These are phyloP conservation scores for Callinectes sapidus DNA, from an alignment of 2,888 invertebrate species.

Conservation along the genomic window DNA sequence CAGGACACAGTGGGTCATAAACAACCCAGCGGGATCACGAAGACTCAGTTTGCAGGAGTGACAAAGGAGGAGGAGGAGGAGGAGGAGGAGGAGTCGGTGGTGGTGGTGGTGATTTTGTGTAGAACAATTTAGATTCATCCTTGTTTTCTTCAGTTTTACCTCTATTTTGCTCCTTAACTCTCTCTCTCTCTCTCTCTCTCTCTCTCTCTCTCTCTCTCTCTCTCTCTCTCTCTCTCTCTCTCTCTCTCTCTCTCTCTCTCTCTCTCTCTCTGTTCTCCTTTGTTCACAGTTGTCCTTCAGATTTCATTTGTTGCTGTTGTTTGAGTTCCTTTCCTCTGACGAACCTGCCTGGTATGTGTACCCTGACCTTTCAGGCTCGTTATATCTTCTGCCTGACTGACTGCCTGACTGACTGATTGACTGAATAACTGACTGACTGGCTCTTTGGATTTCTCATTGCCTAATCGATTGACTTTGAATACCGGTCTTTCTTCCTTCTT, in stretches of 20 bases:
- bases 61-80: background rate
- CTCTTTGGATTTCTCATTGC: no score
- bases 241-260: conserved; percentile 15
- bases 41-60: background rate
- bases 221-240: conserved; percentile 43
- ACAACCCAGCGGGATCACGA: background rate
- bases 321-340: background rate
- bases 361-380: background rate
- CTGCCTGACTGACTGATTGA: background rate
- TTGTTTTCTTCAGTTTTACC: background rate
- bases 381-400: background rate
- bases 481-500: no score
- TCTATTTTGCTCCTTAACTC: background rate
- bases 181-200: background rate
- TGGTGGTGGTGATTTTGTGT: background rate
- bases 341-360: background rate
- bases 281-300: background rate
- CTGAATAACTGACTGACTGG: background rate
- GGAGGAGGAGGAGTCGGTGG: background rate
- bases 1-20: background rate
- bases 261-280: background rate
- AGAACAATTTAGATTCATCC: background rate
- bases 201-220: conserved; percentile 39
- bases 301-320: background rate
- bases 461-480: no score